These are phyloP conservation scores for Scartelaos histophorus DNA, from an alignment of 2,113 vertebrate species.

Conservation along the genomic window DNA sequence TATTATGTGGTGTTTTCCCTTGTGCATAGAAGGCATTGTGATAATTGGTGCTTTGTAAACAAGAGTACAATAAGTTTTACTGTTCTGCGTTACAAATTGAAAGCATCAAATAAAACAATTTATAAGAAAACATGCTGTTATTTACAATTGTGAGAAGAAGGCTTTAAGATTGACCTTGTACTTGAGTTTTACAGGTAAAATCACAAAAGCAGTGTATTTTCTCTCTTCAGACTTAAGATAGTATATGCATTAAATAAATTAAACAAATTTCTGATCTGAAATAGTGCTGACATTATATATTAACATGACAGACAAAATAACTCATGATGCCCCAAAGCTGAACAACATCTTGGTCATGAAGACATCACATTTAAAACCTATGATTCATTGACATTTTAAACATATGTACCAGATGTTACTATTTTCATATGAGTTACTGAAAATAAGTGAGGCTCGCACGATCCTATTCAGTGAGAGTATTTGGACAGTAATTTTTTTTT, in stretches of 20 bases:
- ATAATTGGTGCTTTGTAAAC: constrained; percentile 1
- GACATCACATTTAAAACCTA: not conserved
- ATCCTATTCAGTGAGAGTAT: constrained; percentile 49
- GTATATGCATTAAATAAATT: not conserved
- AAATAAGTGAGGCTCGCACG: constrained; percentile 30
- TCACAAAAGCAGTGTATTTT: not conserved
- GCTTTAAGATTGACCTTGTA: not conserved
- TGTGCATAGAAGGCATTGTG: not conserved
- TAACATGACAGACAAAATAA: not conserved
- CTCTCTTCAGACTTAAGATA: not conserved
- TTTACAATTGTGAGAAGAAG: not conserved
- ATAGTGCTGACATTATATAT: too few relatives aligned
- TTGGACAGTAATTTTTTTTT: constrained; percentile 53
- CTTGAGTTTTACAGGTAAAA: not conserved
- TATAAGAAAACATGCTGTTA: not conserved
- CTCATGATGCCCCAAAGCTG: too few relatives aligned
- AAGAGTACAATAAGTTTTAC: not conserved
- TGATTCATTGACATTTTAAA: not conserved
- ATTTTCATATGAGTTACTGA: not conserved
- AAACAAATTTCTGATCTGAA: not conserved
- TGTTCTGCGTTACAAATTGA: not conserved
- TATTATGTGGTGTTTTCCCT: not conserved
- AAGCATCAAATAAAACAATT: constrained; percentile 1
- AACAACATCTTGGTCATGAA: not conserved
- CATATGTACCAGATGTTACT: not conserved